Conservation (phyloP, 2,888 invertebrate genomes). For the Thecocarcelia acutangulata region DNA sequence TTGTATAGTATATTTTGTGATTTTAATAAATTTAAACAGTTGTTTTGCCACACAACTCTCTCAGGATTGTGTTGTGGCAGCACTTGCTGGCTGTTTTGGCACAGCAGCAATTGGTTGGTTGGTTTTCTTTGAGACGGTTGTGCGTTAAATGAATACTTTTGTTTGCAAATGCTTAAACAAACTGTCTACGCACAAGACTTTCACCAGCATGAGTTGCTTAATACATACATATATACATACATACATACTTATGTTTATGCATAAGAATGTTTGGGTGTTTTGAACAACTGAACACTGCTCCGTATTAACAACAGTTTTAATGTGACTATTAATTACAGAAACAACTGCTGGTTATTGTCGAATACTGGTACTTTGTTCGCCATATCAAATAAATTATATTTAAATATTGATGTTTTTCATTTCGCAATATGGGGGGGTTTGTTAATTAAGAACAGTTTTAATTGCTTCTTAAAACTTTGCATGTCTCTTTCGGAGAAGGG, state of each 20-base stretch:
- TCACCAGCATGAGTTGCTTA: neutral
- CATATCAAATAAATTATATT: constrained; percentile 25
- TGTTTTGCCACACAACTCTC: neutral
- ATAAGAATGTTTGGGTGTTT: neutral
- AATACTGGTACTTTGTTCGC: constrained; percentile 2
- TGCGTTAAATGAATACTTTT: constrained; percentile 24
- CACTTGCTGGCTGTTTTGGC: constrained; percentile 17
- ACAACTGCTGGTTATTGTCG: constrained; percentile 34
- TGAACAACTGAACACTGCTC: constrained; percentile 12
- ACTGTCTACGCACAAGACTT: neutral
- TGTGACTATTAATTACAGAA: constrained; percentile 52
- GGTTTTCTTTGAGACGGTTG: neutral
- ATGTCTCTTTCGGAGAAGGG: neutral
- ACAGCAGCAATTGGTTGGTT: constrained; percentile 6
- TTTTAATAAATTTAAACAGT: constrained; percentile 24
- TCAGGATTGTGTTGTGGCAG: neutral
- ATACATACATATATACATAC: no score
- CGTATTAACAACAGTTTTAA: constrained; percentile 33
- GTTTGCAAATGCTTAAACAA: constrained; percentile 28
- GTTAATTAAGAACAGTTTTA: constrained; percentile 4
- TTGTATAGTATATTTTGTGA: neutral
- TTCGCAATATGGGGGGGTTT: constrained; percentile 6
- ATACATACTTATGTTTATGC: no score
- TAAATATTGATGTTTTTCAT: constrained; percentile 30
- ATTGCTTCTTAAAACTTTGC: neutral